These are phyloP conservation scores for Scolopax mira DNA, from an alignment of 2,113 vertebrate species.

Conservation along the genomic window DNA sequence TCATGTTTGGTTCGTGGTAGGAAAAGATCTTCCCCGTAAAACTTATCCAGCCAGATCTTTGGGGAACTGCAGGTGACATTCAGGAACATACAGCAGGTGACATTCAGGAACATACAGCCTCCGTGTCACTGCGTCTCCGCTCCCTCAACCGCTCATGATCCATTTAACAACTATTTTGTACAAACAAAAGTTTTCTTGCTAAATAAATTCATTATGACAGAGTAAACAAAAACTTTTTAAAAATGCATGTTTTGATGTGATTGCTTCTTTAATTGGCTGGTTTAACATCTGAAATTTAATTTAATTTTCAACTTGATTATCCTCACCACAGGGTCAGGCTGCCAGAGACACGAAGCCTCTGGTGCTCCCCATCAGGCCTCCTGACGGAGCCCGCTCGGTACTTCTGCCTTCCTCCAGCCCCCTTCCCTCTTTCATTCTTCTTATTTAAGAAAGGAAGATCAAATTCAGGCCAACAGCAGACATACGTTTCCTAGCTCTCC, in stretches of 20 bases:
- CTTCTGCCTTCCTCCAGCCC: not conserved
- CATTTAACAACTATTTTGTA: slow-evolving; percentile 61
- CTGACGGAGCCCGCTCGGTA: not conserved
- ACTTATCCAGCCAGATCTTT: not conserved
- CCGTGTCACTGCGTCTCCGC: rapidly evolving
- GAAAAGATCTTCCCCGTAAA: not conserved
- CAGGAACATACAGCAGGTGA: not conserved
- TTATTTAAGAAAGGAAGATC: slow-evolving; percentile 12
- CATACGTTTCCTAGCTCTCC: not conserved
- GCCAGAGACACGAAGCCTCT: not conserved
- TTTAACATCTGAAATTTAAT: slow-evolving; percentile 74
- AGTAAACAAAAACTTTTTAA: slow-evolving; percentile 67
- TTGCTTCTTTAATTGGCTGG: slow-evolving; percentile 71
- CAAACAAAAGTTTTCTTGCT: slow-evolving; percentile 44
- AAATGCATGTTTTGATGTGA: slow-evolving; percentile 65
- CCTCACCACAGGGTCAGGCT: slow-evolving; percentile 49
- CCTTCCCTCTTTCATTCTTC: not conserved
- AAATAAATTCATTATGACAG: slow-evolving; percentile 63
- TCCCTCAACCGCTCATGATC: not conserved
- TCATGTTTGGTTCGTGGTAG: not conserved
- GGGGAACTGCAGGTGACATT: not conserved
- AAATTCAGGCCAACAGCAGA: not conserved
- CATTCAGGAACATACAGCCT: not conserved
- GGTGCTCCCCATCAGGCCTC: not conserved
- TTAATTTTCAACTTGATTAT: slow-evolving; percentile 73